These are phyloP conservation scores for Drosophila tropicalis DNA, from an alignment of 1,140 invertebrate species.

Conservation along the genomic window DNA sequence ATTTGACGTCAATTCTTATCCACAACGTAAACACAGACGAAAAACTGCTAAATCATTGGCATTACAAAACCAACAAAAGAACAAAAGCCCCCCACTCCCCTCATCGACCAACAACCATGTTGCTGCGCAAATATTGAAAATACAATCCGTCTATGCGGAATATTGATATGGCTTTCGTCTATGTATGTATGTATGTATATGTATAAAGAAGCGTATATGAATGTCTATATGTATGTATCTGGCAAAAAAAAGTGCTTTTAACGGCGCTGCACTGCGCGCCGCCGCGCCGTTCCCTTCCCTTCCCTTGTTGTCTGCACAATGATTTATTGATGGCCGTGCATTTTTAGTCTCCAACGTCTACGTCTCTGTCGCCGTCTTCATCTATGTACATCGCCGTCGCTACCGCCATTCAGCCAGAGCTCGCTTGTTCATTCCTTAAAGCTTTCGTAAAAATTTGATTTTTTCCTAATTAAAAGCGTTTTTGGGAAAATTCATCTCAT, in stretches of 20 bases:
- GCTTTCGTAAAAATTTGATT: background rate
- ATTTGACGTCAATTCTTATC: conserved; percentile 61
- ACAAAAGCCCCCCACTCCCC: conserved; percentile 18
- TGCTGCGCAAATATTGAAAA: conserved; percentile 80
- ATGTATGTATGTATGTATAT: conserved; percentile 52
- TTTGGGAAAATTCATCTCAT: too few species aligned
- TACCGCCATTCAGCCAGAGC: too few species aligned
- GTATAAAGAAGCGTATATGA: conserved; percentile 34
- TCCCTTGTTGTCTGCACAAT: conserved; percentile 66
- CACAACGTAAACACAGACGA: conserved; percentile 80
- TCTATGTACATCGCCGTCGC: too few species aligned
- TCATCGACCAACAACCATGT: conserved; percentile 22
- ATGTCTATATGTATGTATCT: conserved; percentile 24
- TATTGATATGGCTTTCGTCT: conserved; percentile 73
- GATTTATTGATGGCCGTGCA: conserved; percentile 73
- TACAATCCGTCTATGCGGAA: conserved; percentile 79
- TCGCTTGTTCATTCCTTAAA: background rate
- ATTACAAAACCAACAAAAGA: conserved; percentile 80
- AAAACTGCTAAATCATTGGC: conserved; percentile 81
- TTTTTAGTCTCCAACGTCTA: conserved; percentile 65
- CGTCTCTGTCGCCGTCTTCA: background rate
- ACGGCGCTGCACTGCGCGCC: conserved; percentile 16
- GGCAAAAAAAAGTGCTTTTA: conserved; percentile 66
- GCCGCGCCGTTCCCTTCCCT: background rate
- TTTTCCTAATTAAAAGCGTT: too few species aligned